phyloP scores from a whole-genome alignment of 1,140 invertebrate genomes.

The Brachionus sp. region DNA sequence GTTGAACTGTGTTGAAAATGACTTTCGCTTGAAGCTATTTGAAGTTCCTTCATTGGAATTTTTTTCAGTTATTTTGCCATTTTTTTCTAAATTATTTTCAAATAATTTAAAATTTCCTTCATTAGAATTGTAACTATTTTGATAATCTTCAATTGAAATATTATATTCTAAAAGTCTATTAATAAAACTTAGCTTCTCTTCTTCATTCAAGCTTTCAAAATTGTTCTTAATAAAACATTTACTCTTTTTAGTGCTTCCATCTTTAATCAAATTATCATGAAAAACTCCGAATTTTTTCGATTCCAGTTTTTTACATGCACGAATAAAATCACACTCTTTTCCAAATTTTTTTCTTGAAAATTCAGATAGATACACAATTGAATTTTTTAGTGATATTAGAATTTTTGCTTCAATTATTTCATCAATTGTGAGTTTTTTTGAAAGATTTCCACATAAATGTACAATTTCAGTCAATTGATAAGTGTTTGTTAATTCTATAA shows the following conservation, averaged over 20 bases:
- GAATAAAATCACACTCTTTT: not conserved
- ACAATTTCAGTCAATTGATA: too few species aligned
- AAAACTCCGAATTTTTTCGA: not conserved
- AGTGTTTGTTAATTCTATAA: not conserved
- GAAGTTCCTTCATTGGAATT: not conserved
- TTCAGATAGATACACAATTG: not conserved
- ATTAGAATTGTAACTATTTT: not conserved
- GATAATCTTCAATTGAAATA: not conserved
- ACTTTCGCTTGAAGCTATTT: not conserved
- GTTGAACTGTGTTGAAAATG: not conserved
- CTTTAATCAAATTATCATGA: not conserved
- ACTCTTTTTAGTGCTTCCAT: not conserved
- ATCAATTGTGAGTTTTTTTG: too few species aligned
- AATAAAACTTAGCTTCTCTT: not conserved
- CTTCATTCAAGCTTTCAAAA: not conserved
- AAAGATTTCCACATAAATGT: too few species aligned
- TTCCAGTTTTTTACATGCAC: not conserved
- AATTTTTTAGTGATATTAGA: not conserved
- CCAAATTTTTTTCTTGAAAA: not conserved
- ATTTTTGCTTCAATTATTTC: conserved; percentile 3
- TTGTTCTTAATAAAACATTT: not conserved
- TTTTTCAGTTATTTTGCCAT: not conserved
- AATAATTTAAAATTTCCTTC: not conserved
- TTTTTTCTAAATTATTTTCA: not conserved
- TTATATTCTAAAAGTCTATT: not conserved